A percentile compares a stretch with the other conserved stretches of the same genome.
phyloP scores from a whole-genome alignment of 2,888 invertebrate species.

The Athalia cordata region DNA sequence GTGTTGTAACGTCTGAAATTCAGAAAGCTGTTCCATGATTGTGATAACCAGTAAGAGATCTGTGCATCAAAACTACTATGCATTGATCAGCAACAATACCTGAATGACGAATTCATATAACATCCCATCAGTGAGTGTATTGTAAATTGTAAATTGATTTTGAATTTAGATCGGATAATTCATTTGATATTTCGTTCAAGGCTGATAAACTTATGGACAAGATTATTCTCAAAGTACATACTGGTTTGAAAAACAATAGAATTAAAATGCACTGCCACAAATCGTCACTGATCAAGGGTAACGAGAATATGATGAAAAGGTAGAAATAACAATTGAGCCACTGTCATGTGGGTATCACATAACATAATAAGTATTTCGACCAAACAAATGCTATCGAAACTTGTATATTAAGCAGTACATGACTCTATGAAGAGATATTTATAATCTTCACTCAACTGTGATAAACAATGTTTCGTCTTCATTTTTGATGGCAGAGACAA shows the following conservation, averaged over 20 bases:
- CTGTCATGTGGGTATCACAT: background rate
- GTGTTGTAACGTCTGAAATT: no score
- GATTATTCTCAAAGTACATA: background rate
- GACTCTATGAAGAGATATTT: background rate
- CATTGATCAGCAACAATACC: background rate
- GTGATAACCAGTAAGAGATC: background rate
- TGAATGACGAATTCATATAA: no score
- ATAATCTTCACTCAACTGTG: no score
- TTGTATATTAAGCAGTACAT: background rate
- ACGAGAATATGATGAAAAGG: conserved; percentile 22
- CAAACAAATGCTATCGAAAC: conserved; percentile 12
- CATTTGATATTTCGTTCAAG: no score
- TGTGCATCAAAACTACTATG: no score
- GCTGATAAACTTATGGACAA: no score
- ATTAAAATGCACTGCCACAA: background rate
- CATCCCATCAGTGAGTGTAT: background rate
- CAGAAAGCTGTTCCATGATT: no score
- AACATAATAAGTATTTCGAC: background rate
- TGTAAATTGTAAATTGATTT: background rate
- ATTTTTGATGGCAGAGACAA: conserved; percentile 12
- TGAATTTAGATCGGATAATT: no score
- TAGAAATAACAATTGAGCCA: conserved; percentile 4
- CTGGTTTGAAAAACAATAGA: background rate
- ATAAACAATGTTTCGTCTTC: background rate
- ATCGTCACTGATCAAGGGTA: background rate